Conservation (phyloP, 2,888 invertebrate species). For the Xylota segnis region DNA sequence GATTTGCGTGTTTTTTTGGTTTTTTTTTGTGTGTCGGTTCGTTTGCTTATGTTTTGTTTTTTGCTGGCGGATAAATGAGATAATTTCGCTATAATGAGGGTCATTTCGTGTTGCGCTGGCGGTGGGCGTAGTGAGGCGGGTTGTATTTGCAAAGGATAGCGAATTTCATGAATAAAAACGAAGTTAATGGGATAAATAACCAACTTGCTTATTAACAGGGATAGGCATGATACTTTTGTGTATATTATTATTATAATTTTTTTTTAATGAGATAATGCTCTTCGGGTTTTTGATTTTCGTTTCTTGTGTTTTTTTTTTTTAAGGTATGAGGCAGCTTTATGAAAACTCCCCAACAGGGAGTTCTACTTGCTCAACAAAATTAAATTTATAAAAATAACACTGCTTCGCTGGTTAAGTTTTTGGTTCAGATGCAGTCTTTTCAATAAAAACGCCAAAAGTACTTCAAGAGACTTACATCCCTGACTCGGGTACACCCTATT, state of each 20-base stretch:
- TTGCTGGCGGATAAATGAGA: conserved; percentile 54
- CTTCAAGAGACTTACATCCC: too few relatives aligned
- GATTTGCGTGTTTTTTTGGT: conserved; percentile 22
- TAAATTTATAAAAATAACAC: too few relatives aligned
- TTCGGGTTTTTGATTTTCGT: not conserved
- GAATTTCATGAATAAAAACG: conserved; percentile 33
- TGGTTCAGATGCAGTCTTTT: too few relatives aligned
- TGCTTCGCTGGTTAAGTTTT: too few relatives aligned
- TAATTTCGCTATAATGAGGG: conserved; percentile 70
- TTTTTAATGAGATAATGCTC: not conserved
- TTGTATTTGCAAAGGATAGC: conserved; percentile 48
- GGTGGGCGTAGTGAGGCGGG: conserved; percentile 10
- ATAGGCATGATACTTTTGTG: conserved; percentile 4
- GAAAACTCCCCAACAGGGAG: too few relatives aligned
- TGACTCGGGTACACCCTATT: too few relatives aligned
- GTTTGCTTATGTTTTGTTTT: conserved; percentile 25
- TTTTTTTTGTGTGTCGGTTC: conserved; percentile 1
- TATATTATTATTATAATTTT: not conserved
- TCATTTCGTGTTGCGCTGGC: conserved; percentile 46
- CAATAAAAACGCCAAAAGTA: too few relatives aligned
- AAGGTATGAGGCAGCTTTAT: too few relatives aligned
- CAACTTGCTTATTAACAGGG: conserved; percentile 37
- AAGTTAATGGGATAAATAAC: conserved; percentile 49
- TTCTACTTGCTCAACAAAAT: too few relatives aligned
- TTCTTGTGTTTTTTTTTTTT: not conserved